phyloP scores from a whole-genome alignment of 2,797 vertebrate genomes.

The Chiroxiphia lanceolata region DNA sequence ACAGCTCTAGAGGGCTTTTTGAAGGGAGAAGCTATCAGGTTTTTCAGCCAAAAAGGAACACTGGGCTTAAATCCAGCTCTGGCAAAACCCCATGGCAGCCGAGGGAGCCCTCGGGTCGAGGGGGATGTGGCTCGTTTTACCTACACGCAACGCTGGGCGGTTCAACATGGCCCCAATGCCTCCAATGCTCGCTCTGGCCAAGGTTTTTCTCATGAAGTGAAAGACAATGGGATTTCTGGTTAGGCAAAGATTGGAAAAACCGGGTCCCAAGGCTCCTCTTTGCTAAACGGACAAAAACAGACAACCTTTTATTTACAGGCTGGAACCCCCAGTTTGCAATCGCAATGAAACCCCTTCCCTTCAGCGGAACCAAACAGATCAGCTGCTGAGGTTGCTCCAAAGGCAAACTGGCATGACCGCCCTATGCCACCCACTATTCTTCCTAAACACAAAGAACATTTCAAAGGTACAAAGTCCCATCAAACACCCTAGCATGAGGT shows the following conservation, averaged over 20 bases:
- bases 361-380: not conserved
- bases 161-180: not conserved
- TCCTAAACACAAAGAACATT: slow-evolving; percentile 63
- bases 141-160: not conserved
- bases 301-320: not conserved
- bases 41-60: not conserved
- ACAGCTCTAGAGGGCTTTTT: slow-evolving; percentile 7
- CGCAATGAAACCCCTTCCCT: not conserved
- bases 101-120: rapidly evolving
- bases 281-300: not conserved
- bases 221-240: not conserved
- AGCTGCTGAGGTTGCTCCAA: not conserved
- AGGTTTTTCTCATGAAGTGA: not conserved
- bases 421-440: not conserved
- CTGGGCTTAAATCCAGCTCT: not conserved
- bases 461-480: slow-evolving; percentile 61
- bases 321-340: not conserved
- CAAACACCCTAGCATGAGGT: slow-evolving; percentile 73
- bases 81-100: rapidly evolving
- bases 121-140: rapidly evolving
- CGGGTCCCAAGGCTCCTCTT: slow-evolving; percentile 11
- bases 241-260: not conserved
- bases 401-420: not conserved
- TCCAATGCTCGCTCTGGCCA: not conserved
- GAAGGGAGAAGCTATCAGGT: slow-evolving; percentile 26